Base-by-base conservation (phyloP, 2,113 vertebrate genomes). In the Toxotes chatareus region DNA sequence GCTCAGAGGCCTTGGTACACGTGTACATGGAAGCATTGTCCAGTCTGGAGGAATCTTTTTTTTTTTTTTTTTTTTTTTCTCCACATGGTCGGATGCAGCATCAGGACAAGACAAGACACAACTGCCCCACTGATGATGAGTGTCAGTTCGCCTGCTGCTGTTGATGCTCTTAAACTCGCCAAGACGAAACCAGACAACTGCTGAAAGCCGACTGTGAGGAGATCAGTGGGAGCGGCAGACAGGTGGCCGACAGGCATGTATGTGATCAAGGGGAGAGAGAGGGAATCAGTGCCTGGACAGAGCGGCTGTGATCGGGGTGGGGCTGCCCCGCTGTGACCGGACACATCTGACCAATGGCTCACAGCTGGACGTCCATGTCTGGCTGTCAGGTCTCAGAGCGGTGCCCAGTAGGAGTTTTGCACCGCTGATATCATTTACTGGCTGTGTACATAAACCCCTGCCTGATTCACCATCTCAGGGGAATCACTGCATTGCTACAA, bases 291-390 rank as follows among this genome's bases (percentile, higher is more conserved):
- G 84, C 57, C 86, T 31, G 89, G 88, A 79, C 78, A 69, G 81
- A 82, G 80, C 44, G 71, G 81, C 84, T 89, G 88, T 86, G 91
- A 88, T 88, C 81, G 6, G 83, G 83, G 83, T 44, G 83, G 63
- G 69, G 82, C 61, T 53, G 32, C 70, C 88, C 88, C 32, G 61
- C 89, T 89, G 87, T 44, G 90, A 82, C 67, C 65, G 68, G 87
- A 86, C 87, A 82, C 88, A 86, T 91, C 90, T 84, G 80, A 92
- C 85, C 87, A 68, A 91, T 78, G 69, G 78, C 59, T 83, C 88
- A 76, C 92, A 90, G 93, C 88, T 88, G 87, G 92, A 88, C 38
- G 61, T 60, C 83, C 76, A 3, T 91, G 91, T 90, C 91, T 81
- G 88, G 70, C 87, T 89, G 89, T 89, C 86, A 88, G 76, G 70